These are phyloP conservation scores for Eupeodes luniger DNA, from an alignment of 2,888 invertebrate genomes.

Conservation along the genomic window DNA sequence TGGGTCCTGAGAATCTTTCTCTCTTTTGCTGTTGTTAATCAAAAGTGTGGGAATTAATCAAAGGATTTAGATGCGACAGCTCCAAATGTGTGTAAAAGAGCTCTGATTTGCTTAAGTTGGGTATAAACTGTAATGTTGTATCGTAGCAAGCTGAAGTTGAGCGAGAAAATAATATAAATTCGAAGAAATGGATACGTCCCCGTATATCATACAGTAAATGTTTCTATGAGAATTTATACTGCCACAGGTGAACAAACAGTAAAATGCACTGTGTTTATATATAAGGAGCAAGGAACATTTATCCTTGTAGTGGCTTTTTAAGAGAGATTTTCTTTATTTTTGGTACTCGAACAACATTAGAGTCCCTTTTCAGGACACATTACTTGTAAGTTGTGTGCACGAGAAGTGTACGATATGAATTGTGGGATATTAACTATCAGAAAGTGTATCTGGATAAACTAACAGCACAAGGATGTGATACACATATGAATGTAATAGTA, in stretches of 20 bases:
- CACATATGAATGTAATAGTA: slow-evolving; percentile 28
- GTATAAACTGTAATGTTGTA: not conserved
- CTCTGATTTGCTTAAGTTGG: not conserved
- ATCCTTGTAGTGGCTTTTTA: slow-evolving; percentile 27
- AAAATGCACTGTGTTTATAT: slow-evolving; percentile 12
- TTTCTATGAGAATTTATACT: not conserved
- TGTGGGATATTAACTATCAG: slow-evolving; percentile 46
- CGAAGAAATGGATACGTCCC: slow-evolving; percentile 37
- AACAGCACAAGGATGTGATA: too few species aligned
- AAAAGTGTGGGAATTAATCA: slow-evolving; percentile 63
- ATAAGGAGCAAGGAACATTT: slow-evolving; percentile 6
- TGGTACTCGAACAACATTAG: not conserved
- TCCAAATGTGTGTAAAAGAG: slow-evolving; percentile 6
- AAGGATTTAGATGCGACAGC: slow-evolving; percentile 60
- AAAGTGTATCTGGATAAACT: not conserved
- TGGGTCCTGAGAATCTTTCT: slow-evolving; percentile 24
- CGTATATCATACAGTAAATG: not conserved
- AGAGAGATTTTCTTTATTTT: not conserved
- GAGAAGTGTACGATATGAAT: slow-evolving; percentile 24
- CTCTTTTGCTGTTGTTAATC: slow-evolving; percentile 45
- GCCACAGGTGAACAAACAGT: slow-evolving; percentile 51
- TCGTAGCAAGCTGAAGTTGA: not conserved
- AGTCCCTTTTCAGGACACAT: slow-evolving; percentile 5
- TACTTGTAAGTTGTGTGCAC: too few species aligned
- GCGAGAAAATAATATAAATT: slow-evolving; percentile 42